These are phyloP conservation scores for Syrista parreyssii DNA, from an alignment of 2,888 invertebrate genomes.

Conservation along the genomic window DNA sequence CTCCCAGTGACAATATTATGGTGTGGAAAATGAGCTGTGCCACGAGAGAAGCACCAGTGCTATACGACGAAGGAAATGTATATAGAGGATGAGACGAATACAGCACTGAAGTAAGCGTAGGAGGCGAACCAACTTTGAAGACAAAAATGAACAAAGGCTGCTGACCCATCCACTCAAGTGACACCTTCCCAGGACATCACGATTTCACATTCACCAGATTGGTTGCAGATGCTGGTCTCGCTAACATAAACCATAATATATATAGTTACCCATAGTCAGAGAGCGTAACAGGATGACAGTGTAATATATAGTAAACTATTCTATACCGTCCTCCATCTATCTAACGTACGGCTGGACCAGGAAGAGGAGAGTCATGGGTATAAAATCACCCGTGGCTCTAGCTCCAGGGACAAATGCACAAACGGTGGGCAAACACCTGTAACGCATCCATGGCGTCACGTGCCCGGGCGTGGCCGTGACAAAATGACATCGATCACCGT, in stretches of 20 bases:
- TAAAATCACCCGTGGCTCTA: neutral
- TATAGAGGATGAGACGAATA: neutral
- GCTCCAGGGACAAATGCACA: neutral
- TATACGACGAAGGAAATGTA: neutral
- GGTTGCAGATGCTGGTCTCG: neutral
- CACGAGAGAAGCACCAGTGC: neutral
- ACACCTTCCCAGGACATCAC: conserved; percentile 46
- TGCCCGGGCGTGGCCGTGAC: conserved; percentile 60
- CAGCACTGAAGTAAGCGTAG: neutral
- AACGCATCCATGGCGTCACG: conserved; percentile 50
- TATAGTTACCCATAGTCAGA: neutral
- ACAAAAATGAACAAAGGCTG: neutral
- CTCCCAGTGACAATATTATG: conserved; percentile 9
- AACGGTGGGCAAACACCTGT: conserved; percentile 54
- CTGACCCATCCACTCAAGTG: neutral
- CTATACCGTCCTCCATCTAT: neutral
- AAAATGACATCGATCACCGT: conserved; percentile 34
- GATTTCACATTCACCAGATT: conserved; percentile 44
- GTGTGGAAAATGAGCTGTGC: conserved; percentile 10
- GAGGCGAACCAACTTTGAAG: neutral
- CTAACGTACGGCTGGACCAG: neutral
- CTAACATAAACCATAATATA: neutral
- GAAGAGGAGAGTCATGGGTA: neutral
- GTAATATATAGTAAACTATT: conserved; percentile 2
- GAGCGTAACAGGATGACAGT: neutral